Percentiles rank a stretch among this genome's conserved stretches.
phyloP scores from a whole-genome alignment of 1,140 invertebrate species.

The Microvelia longipes region DNA sequence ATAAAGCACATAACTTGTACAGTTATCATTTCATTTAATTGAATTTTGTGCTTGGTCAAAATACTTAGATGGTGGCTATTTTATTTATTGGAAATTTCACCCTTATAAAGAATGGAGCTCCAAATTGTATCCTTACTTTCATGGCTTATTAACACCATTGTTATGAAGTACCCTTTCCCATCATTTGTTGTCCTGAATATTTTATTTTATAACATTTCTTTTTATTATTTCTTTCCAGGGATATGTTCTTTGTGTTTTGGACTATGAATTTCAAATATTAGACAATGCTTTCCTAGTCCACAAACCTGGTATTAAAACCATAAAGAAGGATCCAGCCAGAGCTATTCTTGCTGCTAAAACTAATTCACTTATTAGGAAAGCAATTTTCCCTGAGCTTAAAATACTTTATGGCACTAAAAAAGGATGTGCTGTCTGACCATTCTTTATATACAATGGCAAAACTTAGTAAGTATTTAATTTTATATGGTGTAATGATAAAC shows the following conservation, averaged over 20 bases:
- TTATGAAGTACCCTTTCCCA: too few species aligned
- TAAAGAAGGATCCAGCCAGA: constrained; percentile 55
- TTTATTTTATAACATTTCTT: not conserved
- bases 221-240: constrained; percentile 41
- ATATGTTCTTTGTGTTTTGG: constrained; percentile 67
- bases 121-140: too few species aligned
- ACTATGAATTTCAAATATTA: constrained; percentile 78
- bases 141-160: too few species aligned
- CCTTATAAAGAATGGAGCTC: too few species aligned
- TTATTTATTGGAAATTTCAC: too few species aligned
- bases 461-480: too few species aligned
- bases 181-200: not conserved
- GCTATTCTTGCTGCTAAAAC: constrained; percentile 60
- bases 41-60: too few species aligned
- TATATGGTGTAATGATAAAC: too few species aligned
- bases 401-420: constrained; percentile 60
- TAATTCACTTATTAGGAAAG: constrained; percentile 59
- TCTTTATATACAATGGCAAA: too few species aligned
- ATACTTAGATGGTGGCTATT: too few species aligned
- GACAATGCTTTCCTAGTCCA: constrained; percentile 81
- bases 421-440: constrained; percentile 59
- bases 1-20: too few species aligned
- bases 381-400: constrained; percentile 69
- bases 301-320: constrained; percentile 68
- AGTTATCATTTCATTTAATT: too few species aligned